Evolutionary conservation across 2,888 invertebrate species (phyloP).

Genomic region (Heliconius ethilla): DNA sequence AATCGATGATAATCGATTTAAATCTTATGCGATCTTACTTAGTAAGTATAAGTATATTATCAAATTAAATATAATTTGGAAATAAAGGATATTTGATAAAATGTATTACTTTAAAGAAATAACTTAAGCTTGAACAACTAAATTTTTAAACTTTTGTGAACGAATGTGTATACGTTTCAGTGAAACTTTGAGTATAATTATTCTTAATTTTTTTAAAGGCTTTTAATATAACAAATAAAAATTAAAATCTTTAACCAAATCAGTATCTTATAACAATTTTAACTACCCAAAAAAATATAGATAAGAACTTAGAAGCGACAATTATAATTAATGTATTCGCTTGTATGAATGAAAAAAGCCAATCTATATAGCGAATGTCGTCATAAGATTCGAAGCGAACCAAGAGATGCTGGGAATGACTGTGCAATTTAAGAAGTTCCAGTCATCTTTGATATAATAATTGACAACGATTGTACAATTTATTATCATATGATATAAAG

Average conservation of each 20-base stretch:
- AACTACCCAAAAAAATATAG: not conserved
- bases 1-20: not conserved
- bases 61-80: not conserved
- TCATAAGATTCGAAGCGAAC: not conserved
- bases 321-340: not conserved
- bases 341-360: not conserved
- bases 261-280: not conserved
- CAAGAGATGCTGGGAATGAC: constrained; percentile 13
- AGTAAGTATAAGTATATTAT: not conserved
- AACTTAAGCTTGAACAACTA: not conserved
- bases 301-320: not conserved
- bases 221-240: no score
- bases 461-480: not conserved
- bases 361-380: constrained; percentile 10
- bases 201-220: not conserved
- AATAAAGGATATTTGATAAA: not conserved
- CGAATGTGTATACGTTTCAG: not conserved
- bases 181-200: not conserved
- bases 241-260: no score
- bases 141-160: not conserved
- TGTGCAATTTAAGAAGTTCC: constrained; percentile 6
- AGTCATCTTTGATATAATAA: constrained; percentile 6
- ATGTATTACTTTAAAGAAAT: not conserved
- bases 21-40: not conserved
- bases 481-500: constrained; percentile 9